Base-by-base conservation (phyloP, 2,113 vertebrate species). In the Hymenochirus boettgeri region DNA sequence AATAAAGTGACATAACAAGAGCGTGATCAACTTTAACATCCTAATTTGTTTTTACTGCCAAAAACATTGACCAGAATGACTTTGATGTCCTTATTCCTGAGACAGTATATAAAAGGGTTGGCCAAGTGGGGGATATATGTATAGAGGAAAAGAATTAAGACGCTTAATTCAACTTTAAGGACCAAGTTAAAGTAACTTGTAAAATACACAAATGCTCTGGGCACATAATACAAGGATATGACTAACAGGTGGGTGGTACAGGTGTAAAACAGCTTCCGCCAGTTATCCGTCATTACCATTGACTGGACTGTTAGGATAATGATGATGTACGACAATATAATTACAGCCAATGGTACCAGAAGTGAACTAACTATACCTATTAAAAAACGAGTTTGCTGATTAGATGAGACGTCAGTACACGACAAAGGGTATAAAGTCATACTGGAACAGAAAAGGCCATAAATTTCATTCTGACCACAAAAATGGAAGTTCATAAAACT, bases 241-340 rank as follows among this genome's bases (percentile, higher is more conserved):
- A 54, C 13, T 1, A n/a, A 54, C 24, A 54, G 9, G 24, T 54
- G 51, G 1, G 51, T 54, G 25, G 24, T n/a, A 18, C 51, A 54
- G 4, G 51, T 54, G 12, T 54, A 27, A 15, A 54, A 54, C 17
- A 25, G 13, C n/a, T 54, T 54, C 10, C 6, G 10, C 51, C 51
- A 54, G n/a, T 18, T 54, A 7, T 26, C 24, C 9, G 51, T 17
- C 5, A 13, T 9, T 4, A 13, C 2, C 13, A 25, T 27, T 5
- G 7, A 11, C 12, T 4, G 7, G 51, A 54, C 27, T 18, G 5
- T 19, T 15, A 2, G 12, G 13, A 54, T 54, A 6, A 54, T 54
- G 13, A 54, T 54, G 23, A 54, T 29, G 25, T 54, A 54, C 3
- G 51, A 54, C 24, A 54, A 54, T 29, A 54, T 26, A 27, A 54